Evolutionary conservation across 2,888 invertebrate genomes (phyloP).

Genomic region (Monopis laevigella): DNA sequence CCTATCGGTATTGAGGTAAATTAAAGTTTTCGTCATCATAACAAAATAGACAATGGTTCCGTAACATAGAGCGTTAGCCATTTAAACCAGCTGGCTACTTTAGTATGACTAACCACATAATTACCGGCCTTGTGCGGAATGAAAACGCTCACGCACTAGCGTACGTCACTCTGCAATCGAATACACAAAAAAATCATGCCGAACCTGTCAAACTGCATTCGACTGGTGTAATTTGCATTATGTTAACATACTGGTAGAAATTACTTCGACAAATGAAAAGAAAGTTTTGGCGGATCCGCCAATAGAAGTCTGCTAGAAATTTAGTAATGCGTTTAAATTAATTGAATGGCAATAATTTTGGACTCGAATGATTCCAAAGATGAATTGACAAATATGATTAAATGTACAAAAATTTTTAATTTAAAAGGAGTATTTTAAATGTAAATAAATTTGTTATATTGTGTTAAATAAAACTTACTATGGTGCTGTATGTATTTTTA

Average conservation of each 20-base stretch:
- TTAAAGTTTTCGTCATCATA: constrained; percentile 4
- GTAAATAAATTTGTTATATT: no score
- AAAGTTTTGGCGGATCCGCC: constrained; percentile 30
- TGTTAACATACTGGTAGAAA: constrained; percentile 44
- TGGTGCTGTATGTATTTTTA: no score
- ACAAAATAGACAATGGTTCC: constrained; percentile 9
- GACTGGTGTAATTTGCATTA: constrained; percentile 38
- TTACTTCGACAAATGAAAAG: constrained; percentile 39
- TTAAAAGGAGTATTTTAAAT: no score
- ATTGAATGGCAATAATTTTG: no score
- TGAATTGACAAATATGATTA: no score
- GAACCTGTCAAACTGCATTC: constrained; percentile 5
- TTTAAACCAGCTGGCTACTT: constrained; percentile 5
- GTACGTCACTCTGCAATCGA: constrained; percentile 1
- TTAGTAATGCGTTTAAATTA: no score
- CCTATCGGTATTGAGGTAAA: no score
- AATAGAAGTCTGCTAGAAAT: no score
- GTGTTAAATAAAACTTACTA: no score
- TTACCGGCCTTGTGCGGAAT: constrained; percentile 9
- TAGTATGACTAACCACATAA: constrained; percentile 7
- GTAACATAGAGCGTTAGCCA: background rate
- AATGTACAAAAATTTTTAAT: no score
- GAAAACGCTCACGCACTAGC: constrained; percentile 9
- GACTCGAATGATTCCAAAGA: no score
- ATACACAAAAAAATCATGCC: background rate